phyloP scores from a whole-genome alignment of 2,888 invertebrate species.

The Macrostomum cliftonense region DNA sequence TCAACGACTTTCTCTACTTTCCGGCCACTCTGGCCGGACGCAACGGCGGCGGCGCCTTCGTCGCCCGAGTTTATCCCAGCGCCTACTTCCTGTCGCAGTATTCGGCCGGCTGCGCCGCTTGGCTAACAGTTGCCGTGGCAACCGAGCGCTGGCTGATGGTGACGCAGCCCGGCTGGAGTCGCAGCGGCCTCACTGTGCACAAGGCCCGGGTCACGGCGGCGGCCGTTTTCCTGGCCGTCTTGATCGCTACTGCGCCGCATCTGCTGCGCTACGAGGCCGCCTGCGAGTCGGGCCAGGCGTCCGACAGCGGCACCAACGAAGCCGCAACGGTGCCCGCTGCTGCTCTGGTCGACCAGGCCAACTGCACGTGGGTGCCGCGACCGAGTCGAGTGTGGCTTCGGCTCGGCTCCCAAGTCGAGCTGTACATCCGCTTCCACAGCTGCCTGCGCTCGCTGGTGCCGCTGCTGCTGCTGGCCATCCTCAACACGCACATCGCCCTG shows the following conservation, averaged over 20 bases:
- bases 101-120: slow-evolving; percentile 24
- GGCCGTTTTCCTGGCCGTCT: slow-evolving; percentile 22
- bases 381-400: slow-evolving; percentile 15
- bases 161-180: slow-evolving; percentile 22
- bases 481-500: slow-evolving; percentile 26
- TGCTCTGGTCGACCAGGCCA: no score
- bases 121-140: slow-evolving; percentile 28
- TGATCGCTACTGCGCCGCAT: slow-evolving; percentile 24
- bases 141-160: slow-evolving; percentile 27
- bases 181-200: slow-evolving; percentile 18
- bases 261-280: slow-evolving; percentile 13
- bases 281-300: no score
- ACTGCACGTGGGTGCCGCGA: slow-evolving; percentile 13
- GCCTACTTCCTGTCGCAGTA: slow-evolving; percentile 27
- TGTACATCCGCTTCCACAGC: slow-evolving; percentile 18
- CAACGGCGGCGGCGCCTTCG: no score
- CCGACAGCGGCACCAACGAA: no score
- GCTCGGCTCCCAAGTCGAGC: slow-evolving; percentile 22
- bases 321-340: no score
- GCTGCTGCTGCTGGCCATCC: slow-evolving; percentile 22
- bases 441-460: slow-evolving; percentile 27
- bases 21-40: slow-evolving; percentile 2
- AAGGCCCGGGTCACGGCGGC: slow-evolving; percentile 22
- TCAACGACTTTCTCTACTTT: slow-evolving; percentile 10
- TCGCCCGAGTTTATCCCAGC: slow-evolving; percentile 18